Evolutionary conservation across 2,888 invertebrate species (phyloP).

Genomic region (Allygus modestus): DNA sequence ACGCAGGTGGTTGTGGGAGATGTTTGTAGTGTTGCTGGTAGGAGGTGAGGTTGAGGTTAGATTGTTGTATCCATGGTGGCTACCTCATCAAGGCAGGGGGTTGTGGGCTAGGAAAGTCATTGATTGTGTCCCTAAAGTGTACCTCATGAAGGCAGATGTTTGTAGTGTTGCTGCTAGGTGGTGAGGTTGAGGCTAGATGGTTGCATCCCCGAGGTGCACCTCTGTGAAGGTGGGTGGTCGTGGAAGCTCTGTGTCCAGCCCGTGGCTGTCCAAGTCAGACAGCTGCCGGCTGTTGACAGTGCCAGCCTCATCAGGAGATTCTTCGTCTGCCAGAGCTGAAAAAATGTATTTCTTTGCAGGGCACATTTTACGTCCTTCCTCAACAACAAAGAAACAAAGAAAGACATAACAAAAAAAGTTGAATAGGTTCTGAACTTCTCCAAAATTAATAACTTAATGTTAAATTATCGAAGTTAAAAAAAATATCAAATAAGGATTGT

Average conservation of each 20-base stretch:
- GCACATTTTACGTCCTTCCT: too few relatives aligned
- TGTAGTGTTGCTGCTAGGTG: background rate
- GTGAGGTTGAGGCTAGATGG: constrained; percentile 38
- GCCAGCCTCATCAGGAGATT: constrained; percentile 66
- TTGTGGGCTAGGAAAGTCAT: too few relatives aligned
- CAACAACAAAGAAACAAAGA: too few relatives aligned
- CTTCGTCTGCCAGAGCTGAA: constrained; percentile 67
- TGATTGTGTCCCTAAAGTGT: too few relatives aligned
- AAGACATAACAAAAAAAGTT: too few relatives aligned
- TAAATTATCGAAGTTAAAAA: too few relatives aligned
- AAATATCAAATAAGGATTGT: too few relatives aligned
- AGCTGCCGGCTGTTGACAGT: background rate
- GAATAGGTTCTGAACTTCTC: too few relatives aligned
- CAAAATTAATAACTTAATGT: too few relatives aligned
- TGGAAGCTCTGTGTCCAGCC: constrained; percentile 49
- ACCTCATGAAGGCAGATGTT: background rate
- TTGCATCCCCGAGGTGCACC: constrained; percentile 13
- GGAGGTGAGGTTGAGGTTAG: background rate
- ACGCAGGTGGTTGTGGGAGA: too few relatives aligned
- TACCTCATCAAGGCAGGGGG: background rate
- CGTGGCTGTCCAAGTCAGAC: constrained; percentile 44
- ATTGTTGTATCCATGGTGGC: too few relatives aligned
- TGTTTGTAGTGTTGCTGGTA: background rate
- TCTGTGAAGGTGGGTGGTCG: constrained; percentile 41
- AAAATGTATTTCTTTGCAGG: too few relatives aligned